These are phyloP conservation scores for Oligia latruncula DNA, from an alignment of 2,888 invertebrate species.

Conservation along the genomic window DNA sequence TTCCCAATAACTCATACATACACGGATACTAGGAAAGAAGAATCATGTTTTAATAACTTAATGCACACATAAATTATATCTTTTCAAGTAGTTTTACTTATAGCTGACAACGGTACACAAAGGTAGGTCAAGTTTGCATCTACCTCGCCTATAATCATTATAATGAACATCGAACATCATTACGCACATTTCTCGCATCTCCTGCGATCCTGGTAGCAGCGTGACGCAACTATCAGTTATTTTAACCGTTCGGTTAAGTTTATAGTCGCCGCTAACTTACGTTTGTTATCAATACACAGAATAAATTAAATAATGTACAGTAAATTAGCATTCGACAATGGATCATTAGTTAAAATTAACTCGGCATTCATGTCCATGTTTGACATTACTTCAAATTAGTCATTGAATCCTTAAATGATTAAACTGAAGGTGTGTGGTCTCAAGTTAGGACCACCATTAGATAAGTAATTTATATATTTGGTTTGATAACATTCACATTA, in stretches of 20 bases:
- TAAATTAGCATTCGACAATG: constrained; percentile 45
- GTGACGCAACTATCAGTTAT: constrained; percentile 59
- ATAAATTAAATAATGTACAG: constrained; percentile 29
- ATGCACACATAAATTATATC: background rate
- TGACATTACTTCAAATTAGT: constrained; percentile 29
- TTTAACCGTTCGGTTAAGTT: constrained; percentile 45
- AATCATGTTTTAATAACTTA: background rate
- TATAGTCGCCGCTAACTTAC: constrained; percentile 7
- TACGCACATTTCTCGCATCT: constrained; percentile 39
- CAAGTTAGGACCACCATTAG: constrained; percentile 17
- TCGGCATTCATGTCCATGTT: constrained; percentile 4
- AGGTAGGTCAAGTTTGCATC: constrained; percentile 10
- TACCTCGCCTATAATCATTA: background rate
- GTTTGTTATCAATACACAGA: constrained; percentile 26
- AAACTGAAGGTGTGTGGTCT: constrained; percentile 1
- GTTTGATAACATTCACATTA: constrained; percentile 5
- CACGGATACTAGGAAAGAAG: background rate
- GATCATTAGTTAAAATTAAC: constrained; percentile 51
- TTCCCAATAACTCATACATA: too few relatives aligned
- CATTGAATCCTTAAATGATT: constrained; percentile 12
- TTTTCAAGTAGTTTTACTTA: background rate
- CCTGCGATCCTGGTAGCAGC: constrained; percentile 52
- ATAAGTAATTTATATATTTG: too few relatives aligned
- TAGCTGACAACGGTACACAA: background rate
- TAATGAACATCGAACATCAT: constrained; percentile 6